Evolutionary conservation across 2,888 invertebrate species (phyloP).

Genomic region (Lithophane ornitopus): DNA sequence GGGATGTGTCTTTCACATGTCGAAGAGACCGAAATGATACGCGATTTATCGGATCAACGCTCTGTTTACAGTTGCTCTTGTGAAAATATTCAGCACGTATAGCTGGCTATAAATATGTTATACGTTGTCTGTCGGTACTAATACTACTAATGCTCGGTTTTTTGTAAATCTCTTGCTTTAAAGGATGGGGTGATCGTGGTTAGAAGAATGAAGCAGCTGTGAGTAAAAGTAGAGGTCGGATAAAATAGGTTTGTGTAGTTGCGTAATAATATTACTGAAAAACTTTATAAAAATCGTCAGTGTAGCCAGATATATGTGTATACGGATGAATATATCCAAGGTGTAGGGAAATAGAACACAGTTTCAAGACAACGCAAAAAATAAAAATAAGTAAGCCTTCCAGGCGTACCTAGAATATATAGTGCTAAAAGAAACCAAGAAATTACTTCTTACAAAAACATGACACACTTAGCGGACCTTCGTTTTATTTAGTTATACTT

Average conservation of each 20-base stretch:
- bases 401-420: background rate
- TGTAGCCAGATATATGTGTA: too few species aligned
- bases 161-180: slow-evolving; percentile 19
- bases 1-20: slow-evolving; percentile 81
- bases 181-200: slow-evolving; percentile 24
- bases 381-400: background rate
- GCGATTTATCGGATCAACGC: slow-evolving; percentile 80
- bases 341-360: background rate
- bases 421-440: background rate
- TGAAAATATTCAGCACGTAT: slow-evolving; percentile 67
- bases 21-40: slow-evolving; percentile 79
- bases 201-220: background rate
- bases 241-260: background rate
- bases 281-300: background rate
- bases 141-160: slow-evolving; percentile 12
- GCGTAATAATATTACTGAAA: background rate
- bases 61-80: slow-evolving; percentile 72
- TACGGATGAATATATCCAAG: background rate
- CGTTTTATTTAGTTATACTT: background rate
- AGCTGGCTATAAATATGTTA: slow-evolving; percentile 61
- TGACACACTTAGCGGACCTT: background rate
- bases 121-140: slow-evolving; percentile 20
- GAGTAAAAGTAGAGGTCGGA: background rate
- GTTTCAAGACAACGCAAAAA: background rate
- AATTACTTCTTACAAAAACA: slow-evolving; percentile 20